These are phyloP conservation scores for Pandemis heparana DNA, from an alignment of 2,888 invertebrate species.

Conservation along the genomic window DNA sequence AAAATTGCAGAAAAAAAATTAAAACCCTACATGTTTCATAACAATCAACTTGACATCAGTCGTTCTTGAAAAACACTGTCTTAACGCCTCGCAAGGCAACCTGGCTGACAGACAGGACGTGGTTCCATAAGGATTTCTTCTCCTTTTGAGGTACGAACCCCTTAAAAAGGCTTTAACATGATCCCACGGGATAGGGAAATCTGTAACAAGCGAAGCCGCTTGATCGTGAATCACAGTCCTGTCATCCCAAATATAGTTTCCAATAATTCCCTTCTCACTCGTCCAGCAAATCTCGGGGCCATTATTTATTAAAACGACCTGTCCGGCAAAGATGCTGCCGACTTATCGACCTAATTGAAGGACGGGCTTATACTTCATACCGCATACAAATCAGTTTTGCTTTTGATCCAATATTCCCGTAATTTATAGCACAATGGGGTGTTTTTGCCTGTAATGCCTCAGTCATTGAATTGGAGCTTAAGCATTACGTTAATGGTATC, in stretches of 20 bases:
- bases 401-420: constrained; percentile 38
- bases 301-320: constrained; percentile 38
- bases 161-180: too few species aligned
- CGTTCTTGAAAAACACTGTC: too few species aligned
- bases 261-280: constrained; percentile 15
- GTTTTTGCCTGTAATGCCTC: constrained; percentile 35
- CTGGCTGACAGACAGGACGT: too few species aligned
- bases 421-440: constrained; percentile 33
- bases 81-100: too few species aligned
- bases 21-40: too few species aligned
- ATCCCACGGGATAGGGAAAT: too few species aligned
- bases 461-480: constrained; percentile 25
- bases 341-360: constrained; percentile 36
- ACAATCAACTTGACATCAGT: too few species aligned
- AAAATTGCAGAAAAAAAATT: too few species aligned
- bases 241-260: constrained; percentile 8
- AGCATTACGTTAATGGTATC: constrained; percentile 16
- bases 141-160: too few species aligned
- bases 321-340: constrained; percentile 24
- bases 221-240: not conserved
- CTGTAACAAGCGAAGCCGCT: too few species aligned
- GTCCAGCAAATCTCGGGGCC: constrained; percentile 19
- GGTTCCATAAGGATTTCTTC: too few species aligned
- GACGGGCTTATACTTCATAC: constrained; percentile 23
- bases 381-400: constrained; percentile 27